Percentiles rank a stretch among this genome's conserved stretches.
Conservation (phyloP, 1,140 invertebrate genomes). For the Acromyrmex charruanus region DNA sequence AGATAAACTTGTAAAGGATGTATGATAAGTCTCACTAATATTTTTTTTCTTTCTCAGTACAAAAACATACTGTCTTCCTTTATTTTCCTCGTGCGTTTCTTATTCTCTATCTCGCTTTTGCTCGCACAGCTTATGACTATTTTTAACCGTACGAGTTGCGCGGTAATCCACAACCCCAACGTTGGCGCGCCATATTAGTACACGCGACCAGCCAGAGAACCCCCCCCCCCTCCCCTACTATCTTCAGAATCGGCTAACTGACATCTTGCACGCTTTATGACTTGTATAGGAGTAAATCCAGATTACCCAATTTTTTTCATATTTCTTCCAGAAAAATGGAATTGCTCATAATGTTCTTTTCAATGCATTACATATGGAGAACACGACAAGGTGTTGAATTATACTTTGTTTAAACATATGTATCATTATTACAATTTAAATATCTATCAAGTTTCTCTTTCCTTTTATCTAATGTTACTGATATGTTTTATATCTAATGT, state of each 20-base stretch:
- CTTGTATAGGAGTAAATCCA: slow-evolving; percentile 76
- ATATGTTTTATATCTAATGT: not conserved
- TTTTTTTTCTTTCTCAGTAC: not conserved
- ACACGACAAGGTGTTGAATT: not conserved
- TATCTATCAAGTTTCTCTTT: not conserved
- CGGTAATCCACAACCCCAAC: slow-evolving; percentile 83
- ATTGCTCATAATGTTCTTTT: not conserved
- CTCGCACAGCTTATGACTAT: slow-evolving; percentile 85
- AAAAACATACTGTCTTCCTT: slow-evolving; percentile 33
- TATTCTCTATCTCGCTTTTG: slow-evolving; percentile 67
- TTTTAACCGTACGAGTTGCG: slow-evolving; percentile 84
- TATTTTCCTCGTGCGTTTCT: not conserved
- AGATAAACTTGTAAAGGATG: not conserved
- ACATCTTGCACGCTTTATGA: slow-evolving; percentile 84
- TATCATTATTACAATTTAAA: not conserved
- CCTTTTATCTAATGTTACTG: not conserved
- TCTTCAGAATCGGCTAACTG: slow-evolving; percentile 82
- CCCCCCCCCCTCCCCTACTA: slow-evolving; percentile 83
- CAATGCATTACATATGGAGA: not conserved
- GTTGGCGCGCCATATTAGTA: slow-evolving; percentile 86
- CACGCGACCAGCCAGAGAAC: slow-evolving; percentile 82
- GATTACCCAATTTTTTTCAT: slow-evolving; percentile 11
- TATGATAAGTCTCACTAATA: slow-evolving; percentile 20
- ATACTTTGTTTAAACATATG: not conserved
- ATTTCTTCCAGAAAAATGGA: not conserved